Evolutionary conservation across 2,888 invertebrate genomes (phyloP).

Genomic region (Graphium colonna): DNA sequence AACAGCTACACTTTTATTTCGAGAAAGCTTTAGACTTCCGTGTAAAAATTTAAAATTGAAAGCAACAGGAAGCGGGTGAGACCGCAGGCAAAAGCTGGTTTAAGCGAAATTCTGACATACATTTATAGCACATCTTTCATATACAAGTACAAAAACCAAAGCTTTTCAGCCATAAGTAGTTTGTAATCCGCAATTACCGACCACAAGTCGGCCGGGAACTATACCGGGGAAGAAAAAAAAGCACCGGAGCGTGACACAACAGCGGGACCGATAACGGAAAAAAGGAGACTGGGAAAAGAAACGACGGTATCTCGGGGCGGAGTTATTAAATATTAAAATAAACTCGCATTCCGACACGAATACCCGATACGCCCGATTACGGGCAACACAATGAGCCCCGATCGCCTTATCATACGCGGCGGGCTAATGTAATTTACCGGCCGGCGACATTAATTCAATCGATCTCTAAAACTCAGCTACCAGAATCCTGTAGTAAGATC

Average conservation of each 20-base stretch:
- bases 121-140: too few relatives aligned
- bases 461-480: conserved; percentile 9
- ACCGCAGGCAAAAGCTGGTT: too few relatives aligned
- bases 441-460: conserved; percentile 27
- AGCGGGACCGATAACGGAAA: conserved; percentile 71
- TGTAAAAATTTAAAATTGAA: too few relatives aligned
- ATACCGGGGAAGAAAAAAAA: conserved; percentile 51
- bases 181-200: neutral
- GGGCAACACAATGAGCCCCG: conserved; percentile 70
- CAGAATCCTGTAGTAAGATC: too few relatives aligned
- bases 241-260: conserved; percentile 73
- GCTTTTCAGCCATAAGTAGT: neutral
- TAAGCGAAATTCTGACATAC: too few relatives aligned
- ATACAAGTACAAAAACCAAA: too few relatives aligned
- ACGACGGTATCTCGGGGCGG: conserved; percentile 71
- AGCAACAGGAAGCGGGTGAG: too few relatives aligned
- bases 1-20: too few relatives aligned
- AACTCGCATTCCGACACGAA: conserved; percentile 77
- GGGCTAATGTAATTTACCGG: conserved; percentile 65
- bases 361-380: conserved; percentile 75
- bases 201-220: neutral
- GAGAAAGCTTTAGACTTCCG: too few relatives aligned
- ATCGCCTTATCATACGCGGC: conserved; percentile 73
- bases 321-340: conserved; percentile 80
- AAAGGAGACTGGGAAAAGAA: conserved; percentile 68